Evolutionary conservation across 2,113 vertebrate species (phyloP).

Genomic region (Peromyscus leucopus): DNA sequence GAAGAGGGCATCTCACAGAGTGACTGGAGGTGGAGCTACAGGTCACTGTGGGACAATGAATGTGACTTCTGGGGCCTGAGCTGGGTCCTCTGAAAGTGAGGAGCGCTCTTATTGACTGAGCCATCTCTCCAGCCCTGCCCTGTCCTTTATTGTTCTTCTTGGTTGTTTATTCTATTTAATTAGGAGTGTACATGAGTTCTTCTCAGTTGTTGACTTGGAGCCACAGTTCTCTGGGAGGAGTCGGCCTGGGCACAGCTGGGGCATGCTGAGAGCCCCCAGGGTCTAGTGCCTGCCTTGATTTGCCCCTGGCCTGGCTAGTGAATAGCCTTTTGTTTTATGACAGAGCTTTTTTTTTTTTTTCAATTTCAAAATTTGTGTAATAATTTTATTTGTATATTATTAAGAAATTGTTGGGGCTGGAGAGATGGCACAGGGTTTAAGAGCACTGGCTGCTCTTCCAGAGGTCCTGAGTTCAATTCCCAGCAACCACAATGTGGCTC

Average conservation of each 20-base stretch:
- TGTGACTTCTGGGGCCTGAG: neutral
- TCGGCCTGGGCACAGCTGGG: neutral
- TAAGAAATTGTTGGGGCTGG: too few relatives aligned
- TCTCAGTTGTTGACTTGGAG: neutral
- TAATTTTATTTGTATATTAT: too few relatives aligned
- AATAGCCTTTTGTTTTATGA: neutral
- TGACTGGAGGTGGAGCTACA: neutral
- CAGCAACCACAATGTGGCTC: too few relatives aligned
- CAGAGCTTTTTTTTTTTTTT: too few relatives aligned
- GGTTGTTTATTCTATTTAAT: neutral
- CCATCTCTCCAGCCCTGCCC: neutral
- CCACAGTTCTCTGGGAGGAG: neutral
- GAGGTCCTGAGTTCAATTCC: too few relatives aligned
- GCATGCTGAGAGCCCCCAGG: too few relatives aligned
- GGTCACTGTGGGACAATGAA: neutral
- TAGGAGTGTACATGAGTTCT: neutral
- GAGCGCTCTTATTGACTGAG: neutral
- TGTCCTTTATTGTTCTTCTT: neutral
- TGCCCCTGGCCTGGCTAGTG: neutral
- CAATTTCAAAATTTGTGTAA: too few relatives aligned
- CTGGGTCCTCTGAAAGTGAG: neutral
- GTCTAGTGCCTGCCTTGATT: neutral
- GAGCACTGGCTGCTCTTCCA: too few relatives aligned
- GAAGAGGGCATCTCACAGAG: neutral
- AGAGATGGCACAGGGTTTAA: too few relatives aligned